A percentile compares a stretch with the other conserved stretches of the same genome.
Evolutionary conservation across 1,140 invertebrate genomes (phyloP).

Genomic region (Pachyrhynchus sulphureomaculatus): DNA sequence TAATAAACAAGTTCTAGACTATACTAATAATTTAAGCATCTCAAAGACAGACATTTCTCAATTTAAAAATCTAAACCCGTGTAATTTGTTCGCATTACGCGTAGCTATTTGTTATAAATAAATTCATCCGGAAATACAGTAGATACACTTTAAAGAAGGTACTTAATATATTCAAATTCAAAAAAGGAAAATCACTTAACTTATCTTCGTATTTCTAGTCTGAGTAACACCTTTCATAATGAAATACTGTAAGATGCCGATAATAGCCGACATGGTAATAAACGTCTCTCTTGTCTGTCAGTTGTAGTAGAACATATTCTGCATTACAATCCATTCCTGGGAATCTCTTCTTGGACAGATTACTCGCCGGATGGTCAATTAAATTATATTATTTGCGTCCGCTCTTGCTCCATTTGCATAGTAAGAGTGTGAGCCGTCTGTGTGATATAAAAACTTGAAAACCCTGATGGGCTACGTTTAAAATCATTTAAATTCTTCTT

Average conservation of each 20-base stretch:
- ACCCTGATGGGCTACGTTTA: too few relatives aligned
- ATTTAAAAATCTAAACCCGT: too few relatives aligned
- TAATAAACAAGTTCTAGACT: too few relatives aligned
- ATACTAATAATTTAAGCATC: too few relatives aligned
- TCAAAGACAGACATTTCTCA: too few relatives aligned
- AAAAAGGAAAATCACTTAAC: slow-evolving; percentile 9
- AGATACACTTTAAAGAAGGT: not conserved
- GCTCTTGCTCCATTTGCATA: slow-evolving; percentile 9
- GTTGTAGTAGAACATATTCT: slow-evolving; percentile 9
- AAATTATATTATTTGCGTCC: slow-evolving; percentile 17
- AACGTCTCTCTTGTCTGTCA: slow-evolving; percentile 7
- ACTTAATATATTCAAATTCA: not conserved
- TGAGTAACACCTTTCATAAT: slow-evolving; percentile 19
- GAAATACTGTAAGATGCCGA: slow-evolving; percentile 16
- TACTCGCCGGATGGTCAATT: slow-evolving; percentile 12
- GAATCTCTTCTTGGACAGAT: slow-evolving; percentile 21
- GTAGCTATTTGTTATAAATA: too few relatives aligned
- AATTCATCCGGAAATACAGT: too few relatives aligned
- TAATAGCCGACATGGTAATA: slow-evolving; percentile 11
- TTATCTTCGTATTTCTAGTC: slow-evolving; percentile 1
- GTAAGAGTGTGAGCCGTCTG: too few relatives aligned
- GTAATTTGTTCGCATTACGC: too few relatives aligned
- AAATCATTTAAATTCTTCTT: too few relatives aligned
- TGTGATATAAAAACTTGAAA: too few relatives aligned
- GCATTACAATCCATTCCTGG: slow-evolving; percentile 14